A percentile compares a stretch with the other conserved stretches of the same genome.
Conservation (phyloP, 2,888 invertebrate species). For the Rhyacophila evoluta region DNA sequence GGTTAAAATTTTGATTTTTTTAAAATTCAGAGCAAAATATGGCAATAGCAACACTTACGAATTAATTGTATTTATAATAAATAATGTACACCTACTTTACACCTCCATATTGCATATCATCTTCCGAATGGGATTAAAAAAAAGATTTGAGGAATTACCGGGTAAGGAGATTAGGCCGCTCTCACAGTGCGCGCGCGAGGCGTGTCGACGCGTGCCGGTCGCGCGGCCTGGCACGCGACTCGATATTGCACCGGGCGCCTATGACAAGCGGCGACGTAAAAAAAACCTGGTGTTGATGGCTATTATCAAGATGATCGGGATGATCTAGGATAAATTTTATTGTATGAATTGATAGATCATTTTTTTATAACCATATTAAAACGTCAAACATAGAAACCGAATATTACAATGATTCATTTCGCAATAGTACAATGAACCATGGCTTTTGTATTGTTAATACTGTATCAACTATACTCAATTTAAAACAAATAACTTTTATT, state of each 20-base stretch:
- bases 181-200: constrained; percentile 62
- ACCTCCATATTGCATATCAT: not conserved
- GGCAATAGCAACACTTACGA: too few relatives aligned
- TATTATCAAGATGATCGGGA: not conserved
- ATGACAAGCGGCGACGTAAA: constrained; percentile 39
- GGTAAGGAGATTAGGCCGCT: constrained; percentile 53
- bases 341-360: not conserved
- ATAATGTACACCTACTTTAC: not conserved
- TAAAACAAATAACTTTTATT: too few relatives aligned
- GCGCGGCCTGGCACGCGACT: constrained; percentile 57
- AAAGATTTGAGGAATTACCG: constrained; percentile 35
- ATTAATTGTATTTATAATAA: too few relatives aligned
- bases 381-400: too few relatives aligned
- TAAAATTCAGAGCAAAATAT: too few relatives aligned
- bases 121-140: not conserved
- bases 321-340: not conserved
- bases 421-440: too few relatives aligned
- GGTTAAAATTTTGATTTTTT: too few relatives aligned
- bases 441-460: too few relatives aligned
- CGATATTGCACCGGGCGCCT: constrained; percentile 46
- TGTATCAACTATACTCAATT: too few relatives aligned
- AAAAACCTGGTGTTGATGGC: constrained; percentile 16
- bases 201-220: constrained; percentile 65
- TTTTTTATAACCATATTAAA: too few relatives aligned
- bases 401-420: too few relatives aligned